These are phyloP conservation scores for Ceratitis capitata DNA, from an alignment of 1,140 invertebrate species.

Conservation along the genomic window DNA sequence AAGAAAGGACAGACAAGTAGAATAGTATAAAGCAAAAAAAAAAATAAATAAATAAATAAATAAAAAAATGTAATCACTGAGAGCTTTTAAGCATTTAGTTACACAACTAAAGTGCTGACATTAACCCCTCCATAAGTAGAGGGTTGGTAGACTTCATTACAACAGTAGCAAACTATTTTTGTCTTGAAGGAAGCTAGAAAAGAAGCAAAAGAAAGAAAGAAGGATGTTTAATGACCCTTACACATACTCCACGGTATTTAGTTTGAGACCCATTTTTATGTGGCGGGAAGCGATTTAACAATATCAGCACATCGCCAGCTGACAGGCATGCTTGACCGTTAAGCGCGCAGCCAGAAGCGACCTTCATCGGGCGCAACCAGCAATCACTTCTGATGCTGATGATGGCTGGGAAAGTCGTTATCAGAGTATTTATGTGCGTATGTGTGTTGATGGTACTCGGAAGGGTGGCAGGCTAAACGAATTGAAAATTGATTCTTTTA, in stretches of 20 bases:
- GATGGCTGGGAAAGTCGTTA: background rate
- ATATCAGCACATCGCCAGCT: slow-evolving; percentile 4
- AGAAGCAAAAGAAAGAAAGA: background rate
- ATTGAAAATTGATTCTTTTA: slow-evolving; percentile 65
- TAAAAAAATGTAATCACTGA: background rate
- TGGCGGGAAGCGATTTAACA: background rate
- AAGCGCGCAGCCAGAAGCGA: background rate
- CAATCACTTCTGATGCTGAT: background rate
- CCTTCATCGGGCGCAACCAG: background rate
- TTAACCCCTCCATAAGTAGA: slow-evolving; percentile 24
- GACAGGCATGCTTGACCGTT: background rate
- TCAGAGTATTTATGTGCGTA: background rate
- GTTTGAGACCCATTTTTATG: background rate
- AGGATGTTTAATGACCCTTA: background rate
- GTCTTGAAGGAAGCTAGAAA: background rate
- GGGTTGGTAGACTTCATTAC: background rate
- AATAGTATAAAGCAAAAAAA: too few relatives aligned
- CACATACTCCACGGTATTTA: background rate
- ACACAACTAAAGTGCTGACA: background rate
- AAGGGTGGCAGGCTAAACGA: slow-evolving; percentile 54
- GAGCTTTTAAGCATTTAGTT: background rate
- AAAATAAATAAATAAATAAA: too few relatives aligned
- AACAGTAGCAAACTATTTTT: background rate
- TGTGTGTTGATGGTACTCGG: background rate
- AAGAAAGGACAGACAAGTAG: background rate